Conservation (phyloP, 2,113 vertebrate genomes). For the Misgurnus anguillicaudatus region DNA sequence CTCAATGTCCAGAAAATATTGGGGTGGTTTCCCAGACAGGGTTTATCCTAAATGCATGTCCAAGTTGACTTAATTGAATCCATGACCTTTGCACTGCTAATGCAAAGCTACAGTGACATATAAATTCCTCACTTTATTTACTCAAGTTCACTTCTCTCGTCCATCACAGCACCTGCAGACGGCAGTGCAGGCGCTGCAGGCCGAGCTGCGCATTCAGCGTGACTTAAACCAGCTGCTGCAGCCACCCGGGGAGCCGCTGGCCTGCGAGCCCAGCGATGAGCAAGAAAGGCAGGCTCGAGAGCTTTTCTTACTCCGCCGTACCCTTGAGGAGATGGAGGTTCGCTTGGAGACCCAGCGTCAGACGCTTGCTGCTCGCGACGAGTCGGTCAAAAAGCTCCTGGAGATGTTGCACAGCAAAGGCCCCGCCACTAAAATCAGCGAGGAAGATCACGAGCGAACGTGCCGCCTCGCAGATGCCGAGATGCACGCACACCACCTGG, state of each 20-base stretch:
- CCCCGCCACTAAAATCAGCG: constrained; percentile 89
- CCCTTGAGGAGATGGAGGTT: constrained; percentile 98
- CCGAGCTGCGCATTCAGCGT: constrained; percentile 93
- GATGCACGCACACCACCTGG: constrained; percentile 95
- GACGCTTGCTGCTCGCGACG: constrained; percentile 90
- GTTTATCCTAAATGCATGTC: no score
- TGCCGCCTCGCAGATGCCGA: constrained; percentile 93
- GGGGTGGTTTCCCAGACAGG: no score
- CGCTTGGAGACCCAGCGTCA: constrained; percentile 97
- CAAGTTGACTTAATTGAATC: no score
- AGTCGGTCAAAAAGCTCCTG: constrained; percentile 97
- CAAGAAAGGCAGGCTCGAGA: constrained; percentile 97
- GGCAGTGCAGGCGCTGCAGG: constrained; percentile 96
- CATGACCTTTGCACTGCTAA: no score
- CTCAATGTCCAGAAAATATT: no score
- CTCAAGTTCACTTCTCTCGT: constrained; percentile 20
- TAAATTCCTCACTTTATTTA: no score
- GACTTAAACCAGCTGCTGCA: constrained; percentile 97
- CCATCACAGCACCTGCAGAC: constrained; percentile 91
- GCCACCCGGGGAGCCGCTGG: constrained; percentile 82
- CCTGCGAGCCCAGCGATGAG: constrained; percentile 92
- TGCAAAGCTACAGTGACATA: no score
- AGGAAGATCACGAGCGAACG: constrained; percentile 95
- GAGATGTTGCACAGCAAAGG: constrained; percentile 99
- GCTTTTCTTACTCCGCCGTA: constrained; percentile 93